These are phyloP conservation scores for Tridacna crocea DNA, from an alignment of 2,888 invertebrate species.

Conservation along the genomic window DNA sequence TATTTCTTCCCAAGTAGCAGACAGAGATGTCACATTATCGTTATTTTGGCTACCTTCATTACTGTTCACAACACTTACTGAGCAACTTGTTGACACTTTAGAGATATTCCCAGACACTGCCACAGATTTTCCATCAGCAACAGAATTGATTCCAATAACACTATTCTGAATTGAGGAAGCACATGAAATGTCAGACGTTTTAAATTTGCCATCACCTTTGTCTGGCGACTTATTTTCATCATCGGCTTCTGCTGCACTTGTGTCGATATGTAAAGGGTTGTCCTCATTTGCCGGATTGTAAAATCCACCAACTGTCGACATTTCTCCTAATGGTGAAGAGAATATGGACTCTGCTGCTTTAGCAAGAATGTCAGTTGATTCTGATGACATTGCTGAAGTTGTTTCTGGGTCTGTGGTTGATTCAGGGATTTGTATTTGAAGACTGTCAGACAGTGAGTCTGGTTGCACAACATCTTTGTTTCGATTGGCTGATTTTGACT, in stretches of 20 bases:
- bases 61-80: constrained; percentile 32
- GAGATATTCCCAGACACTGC: constrained; percentile 14
- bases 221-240: constrained; percentile 65
- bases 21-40: constrained; percentile 59
- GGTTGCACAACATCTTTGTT: constrained; percentile 43
- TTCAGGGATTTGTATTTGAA: constrained; percentile 62
- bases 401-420: constrained; percentile 64
- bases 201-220: constrained; percentile 32
- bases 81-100: constrained; percentile 23
- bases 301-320: constrained; percentile 73
- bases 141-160: constrained; percentile 48
- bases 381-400: constrained; percentile 57
- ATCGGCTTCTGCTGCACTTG: constrained; percentile 74
- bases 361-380: constrained; percentile 81
- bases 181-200: constrained; percentile 16
- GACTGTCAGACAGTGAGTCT: constrained; percentile 58
- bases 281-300: constrained; percentile 81
- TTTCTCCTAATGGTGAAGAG: constrained; percentile 65
- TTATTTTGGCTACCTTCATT: constrained; percentile 23
- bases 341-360: constrained; percentile 84
- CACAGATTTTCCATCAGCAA: constrained; percentile 38
- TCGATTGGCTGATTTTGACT: constrained; percentile 37
- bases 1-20: constrained; percentile 57
- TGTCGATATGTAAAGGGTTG: constrained; percentile 79
- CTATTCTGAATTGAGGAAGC: constrained; percentile 31